Evolutionary conservation across 2,888 invertebrate species (phyloP), one percentile per base, ranked within the genome.

Genomic region (Papilio protenor): DNA sequence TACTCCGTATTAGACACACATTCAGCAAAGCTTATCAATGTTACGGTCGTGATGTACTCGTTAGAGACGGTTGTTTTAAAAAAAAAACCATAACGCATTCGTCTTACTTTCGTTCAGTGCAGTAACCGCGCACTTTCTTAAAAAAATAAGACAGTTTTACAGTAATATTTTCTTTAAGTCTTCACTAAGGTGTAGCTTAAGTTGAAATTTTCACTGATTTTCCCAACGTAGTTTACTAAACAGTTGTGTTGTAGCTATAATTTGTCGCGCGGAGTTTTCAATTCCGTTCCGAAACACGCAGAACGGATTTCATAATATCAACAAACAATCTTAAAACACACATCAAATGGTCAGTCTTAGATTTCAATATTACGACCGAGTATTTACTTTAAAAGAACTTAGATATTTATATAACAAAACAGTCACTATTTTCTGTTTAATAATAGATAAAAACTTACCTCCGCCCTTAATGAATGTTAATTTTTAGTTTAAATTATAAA

Each of bases 281-380:
- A 66, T 72, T 77, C 8, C 73, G 73, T 73, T 77, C 40, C 73
- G 49, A 52, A 77, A 40, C 64, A 55, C 73, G 52, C 73, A 61
- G 23, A 73, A 55, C 77, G 40, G 55, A 72, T 77, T 77, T 73
- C 55, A 64, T 52, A 77, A 73, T 23, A 77, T 73, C 73, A 72
- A 64, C 75, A 61, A 71, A 76, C 75, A 70, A 18, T 57, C 23
- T 23, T 57, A 21, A 40, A 23, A 73, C 40, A 40, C 33, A 27
- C 21, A 45, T 45, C 66, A 40, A 40, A 64, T 11, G 64, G 64
- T 66, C 66, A 14, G 21, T 33, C 10, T 64, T n/a, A 14, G 8
- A 27, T 64, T 64, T 64, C 59, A 16, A 16, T 33, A 64, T 23
- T 2, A 61, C 14, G 14, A 23, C 16, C 16, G 18, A 6, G 52